These are phyloP conservation scores for Spisula solida DNA, from an alignment of 2,888 invertebrate genomes.

Conservation along the genomic window DNA sequence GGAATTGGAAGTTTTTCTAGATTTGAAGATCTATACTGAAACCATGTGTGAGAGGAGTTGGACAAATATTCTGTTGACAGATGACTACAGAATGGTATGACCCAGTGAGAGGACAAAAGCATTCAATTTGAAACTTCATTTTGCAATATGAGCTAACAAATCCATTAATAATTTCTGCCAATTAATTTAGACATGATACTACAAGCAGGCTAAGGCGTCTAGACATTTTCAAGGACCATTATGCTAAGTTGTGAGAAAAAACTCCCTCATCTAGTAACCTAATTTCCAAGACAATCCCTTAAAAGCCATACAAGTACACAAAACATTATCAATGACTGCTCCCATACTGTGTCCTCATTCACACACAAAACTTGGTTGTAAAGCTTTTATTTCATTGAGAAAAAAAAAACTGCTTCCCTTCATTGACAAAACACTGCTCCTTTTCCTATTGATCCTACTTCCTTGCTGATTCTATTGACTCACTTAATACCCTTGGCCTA, in stretches of 20 bases:
- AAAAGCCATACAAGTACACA: neutral
- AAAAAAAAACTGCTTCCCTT: neutral
- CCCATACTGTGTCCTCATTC: conserved; percentile 2
- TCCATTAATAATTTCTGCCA: no score
- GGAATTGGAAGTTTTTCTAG: no score
- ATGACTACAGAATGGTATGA: no score
- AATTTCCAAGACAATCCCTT: conserved; percentile 2
- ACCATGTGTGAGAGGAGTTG: no score
- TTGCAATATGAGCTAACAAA: no score
- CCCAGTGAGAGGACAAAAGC: no score
- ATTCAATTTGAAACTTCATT: no score
- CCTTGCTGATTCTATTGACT: neutral
- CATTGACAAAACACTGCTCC: neutral
- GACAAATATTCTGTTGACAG: no score
- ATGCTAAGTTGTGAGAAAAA: neutral
- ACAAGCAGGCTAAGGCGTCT: neutral
- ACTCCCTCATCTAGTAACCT: neutral
- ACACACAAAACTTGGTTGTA: neutral
- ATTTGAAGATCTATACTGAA: no score
- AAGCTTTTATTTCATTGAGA: neutral
- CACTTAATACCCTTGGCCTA: neutral
- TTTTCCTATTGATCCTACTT: neutral
- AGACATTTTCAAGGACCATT: neutral
- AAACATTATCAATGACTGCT: neutral
- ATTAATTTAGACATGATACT: no score